Base-by-base conservation (phyloP, 2,888 invertebrate species). In the Diarsia rubi region DNA sequence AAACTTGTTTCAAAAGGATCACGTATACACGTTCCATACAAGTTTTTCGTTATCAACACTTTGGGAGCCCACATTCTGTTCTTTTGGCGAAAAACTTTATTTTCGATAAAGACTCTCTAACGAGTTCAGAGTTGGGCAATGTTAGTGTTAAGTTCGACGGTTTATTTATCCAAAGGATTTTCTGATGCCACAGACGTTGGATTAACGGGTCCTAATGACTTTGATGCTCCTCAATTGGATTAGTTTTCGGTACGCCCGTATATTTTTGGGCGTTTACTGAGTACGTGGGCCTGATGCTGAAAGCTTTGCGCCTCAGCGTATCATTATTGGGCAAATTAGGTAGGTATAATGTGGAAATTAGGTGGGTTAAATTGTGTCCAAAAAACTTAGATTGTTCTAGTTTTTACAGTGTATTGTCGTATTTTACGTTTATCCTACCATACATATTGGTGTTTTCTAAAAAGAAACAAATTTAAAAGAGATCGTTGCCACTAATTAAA, bases 51-150 rank as follows among this genome's bases (percentile, higher is more conserved):
- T 93, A 93, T 92, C 93, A 92, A 87, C 91, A 82, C 90, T 90
- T 89, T 84, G 86, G 88, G 86, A 80, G 87, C 86, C 87, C 88
- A 90, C 91, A 90, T 90, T 88, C 87, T 85, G 77, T 84, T 90
- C 88, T 87, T 83, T 76, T 69, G 75, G 27, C 72, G 76, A 86
- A 90, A 90, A 92, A 92, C 88, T 92, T 92, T 90, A 88, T 88
- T 90, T 87, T 89, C 89, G 90, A 92, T 93, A 93, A 93, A 93
- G 91, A 91, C 90, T 88, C 89, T 84, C 90, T 93, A 93, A 93
- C 92, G 93, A 93, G 93, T 93, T 93, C 91, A 84, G 88, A 93
- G 90, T 91, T 88, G 75, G 73, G 79, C 82, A 83, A 87, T 86
- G 90, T 88, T 90, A 76, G 76, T 79, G 75, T 75, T 79, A 76